A percentile compares a stretch with the other conserved stretches of the same genome.
Conservation (phyloP, 1,140 invertebrate genomes). For the Cydia splendana region DNA sequence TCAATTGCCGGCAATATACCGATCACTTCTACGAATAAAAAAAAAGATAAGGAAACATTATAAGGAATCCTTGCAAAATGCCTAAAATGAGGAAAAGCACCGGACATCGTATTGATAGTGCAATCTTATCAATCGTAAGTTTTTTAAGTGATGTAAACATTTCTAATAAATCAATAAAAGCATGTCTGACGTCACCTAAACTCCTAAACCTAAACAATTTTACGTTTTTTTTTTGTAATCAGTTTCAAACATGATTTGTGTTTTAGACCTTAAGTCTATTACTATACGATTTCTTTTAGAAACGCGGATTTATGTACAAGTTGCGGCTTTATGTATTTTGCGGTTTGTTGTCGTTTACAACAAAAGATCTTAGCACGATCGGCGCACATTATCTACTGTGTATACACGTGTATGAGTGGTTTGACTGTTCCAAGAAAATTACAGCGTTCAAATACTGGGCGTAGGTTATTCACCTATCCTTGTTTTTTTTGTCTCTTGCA, state of each 20-base stretch:
- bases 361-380: too few relatives aligned
- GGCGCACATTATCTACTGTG: too few relatives aligned
- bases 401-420: too few relatives aligned
- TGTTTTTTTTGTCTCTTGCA: too few relatives aligned
- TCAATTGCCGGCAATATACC: background rate
- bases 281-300: background rate
- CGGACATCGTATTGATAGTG: slow-evolving; percentile 2
- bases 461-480: too few relatives aligned
- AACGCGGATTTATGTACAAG: background rate
- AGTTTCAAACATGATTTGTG: background rate
- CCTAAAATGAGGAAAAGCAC: slow-evolving; percentile 19
- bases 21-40: background rate
- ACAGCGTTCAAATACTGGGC: too few relatives aligned
- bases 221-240: background rate
- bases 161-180: slow-evolving; percentile 21
- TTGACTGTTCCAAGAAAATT: too few relatives aligned
- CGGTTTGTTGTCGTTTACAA: too few relatives aligned
- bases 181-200: slow-evolving; percentile 8
- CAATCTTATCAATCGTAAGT: slow-evolving; percentile 17
- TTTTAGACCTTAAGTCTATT: background rate
- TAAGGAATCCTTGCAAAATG: background rate
- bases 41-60: slow-evolving; percentile 2
- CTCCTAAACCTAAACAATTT: background rate
- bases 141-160: slow-evolving; percentile 19
- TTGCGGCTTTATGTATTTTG: too few relatives aligned